A percentile compares a stretch with the other conserved stretches of the same genome.
These are phyloP conservation scores for Myrmophylax atrothorax DNA, from an alignment of 2,113 vertebrate species.

Conservation along the genomic window DNA sequence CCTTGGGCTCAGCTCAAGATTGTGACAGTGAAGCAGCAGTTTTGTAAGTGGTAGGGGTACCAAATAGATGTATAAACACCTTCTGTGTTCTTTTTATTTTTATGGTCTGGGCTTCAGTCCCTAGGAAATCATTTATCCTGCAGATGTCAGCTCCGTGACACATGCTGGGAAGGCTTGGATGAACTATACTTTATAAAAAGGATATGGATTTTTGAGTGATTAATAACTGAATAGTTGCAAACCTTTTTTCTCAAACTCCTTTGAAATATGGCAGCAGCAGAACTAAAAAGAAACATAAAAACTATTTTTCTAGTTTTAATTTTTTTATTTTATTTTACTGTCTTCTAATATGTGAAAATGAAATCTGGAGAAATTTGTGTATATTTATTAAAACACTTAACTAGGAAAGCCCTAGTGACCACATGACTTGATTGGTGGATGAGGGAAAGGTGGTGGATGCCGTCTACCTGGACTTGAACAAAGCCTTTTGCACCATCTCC, in stretches of 20 bases:
- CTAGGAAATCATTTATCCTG: not conserved
- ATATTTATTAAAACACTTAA: not conserved
- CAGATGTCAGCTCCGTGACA: not conserved
- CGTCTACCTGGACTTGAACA: too few relatives aligned
- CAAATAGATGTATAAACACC: not conserved
- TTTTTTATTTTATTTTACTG: not conserved
- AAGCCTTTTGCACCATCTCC: too few relatives aligned
- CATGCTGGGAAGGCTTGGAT: not conserved
- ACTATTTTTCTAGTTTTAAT: not conserved
- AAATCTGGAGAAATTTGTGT: not conserved
- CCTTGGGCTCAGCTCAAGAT: not conserved
- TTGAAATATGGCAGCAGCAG: not conserved
- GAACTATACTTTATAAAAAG: not conserved
- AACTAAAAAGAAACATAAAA: not conserved
- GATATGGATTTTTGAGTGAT: not conserved
- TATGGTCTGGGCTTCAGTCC: not conserved
- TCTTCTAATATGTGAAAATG: not conserved
- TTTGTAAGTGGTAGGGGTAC: not conserved
- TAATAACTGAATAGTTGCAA: not conserved
- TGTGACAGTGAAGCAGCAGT: not conserved
- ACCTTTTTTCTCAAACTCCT: not conserved
- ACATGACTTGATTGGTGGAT: too few relatives aligned
- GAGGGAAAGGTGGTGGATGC: too few relatives aligned
- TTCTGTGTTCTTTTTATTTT: not conserved
- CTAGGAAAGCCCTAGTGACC: not conserved